phyloP scores from a whole-genome alignment of 2,113 vertebrate genomes.

The Vulpes ferrilata region DNA sequence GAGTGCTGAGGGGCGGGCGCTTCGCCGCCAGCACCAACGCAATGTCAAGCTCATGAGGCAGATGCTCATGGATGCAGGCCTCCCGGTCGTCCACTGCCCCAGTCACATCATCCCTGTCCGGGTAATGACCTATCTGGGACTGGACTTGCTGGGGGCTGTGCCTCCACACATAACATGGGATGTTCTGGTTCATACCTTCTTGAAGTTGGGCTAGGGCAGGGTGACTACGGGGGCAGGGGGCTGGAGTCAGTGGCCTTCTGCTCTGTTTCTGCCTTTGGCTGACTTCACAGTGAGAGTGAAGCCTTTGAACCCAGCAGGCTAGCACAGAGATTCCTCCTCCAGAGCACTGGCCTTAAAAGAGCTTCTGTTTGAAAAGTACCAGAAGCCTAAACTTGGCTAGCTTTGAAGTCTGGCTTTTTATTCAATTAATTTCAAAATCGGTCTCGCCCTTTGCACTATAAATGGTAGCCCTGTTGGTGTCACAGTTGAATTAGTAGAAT shows the following conservation, averaged over 20 bases:
- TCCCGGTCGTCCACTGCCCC: constrained; percentile 97
- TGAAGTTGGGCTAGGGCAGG: not conserved
- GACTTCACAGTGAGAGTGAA: not conserved
- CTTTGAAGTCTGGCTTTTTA: not conserved
- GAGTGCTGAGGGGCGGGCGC: constrained; percentile 90
- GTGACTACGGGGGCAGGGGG: not conserved
- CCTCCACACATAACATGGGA: not conserved
- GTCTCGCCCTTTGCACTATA: not conserved
- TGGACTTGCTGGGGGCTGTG: fast-evolving
- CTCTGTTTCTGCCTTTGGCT: not conserved
- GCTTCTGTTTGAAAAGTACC: not conserved
- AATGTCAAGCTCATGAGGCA: constrained; percentile 97
- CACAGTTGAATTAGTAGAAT: not conserved
- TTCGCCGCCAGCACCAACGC: constrained; percentile 96
- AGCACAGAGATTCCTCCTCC: not conserved
- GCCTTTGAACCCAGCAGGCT: constrained; percentile 13
- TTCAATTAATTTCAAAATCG: not conserved
- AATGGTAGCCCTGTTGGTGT: not conserved
- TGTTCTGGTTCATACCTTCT: not conserved
- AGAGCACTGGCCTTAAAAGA: not conserved
- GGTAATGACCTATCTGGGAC: constrained; percentile 84
- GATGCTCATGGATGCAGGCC: constrained; percentile 97
- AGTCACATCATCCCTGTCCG: constrained; percentile 98
- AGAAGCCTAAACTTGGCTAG: not conserved
- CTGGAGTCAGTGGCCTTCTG: not conserved